Base-by-base conservation (phyloP, 2,797 vertebrate species). In the Brachyrhaphis roseni region DNA sequence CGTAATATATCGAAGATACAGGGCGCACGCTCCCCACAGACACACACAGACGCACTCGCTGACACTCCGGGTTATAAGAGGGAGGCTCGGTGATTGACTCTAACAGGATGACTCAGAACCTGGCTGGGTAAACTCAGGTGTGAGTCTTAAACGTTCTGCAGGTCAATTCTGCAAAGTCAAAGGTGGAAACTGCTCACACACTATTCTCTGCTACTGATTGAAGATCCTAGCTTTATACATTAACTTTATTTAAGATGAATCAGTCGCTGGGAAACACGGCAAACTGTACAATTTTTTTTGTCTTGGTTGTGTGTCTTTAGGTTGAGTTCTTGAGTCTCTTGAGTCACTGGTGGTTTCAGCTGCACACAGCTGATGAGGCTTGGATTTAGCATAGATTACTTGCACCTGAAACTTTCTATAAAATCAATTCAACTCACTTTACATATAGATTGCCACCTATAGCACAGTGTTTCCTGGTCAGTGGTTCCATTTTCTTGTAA, bases 1-100 rank as follows among this genome's bases (percentile, higher is more conserved):
- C 91, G 89, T 92, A 91, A 92, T 87, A 90, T 82, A 85, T 41
- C 72, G 86, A 88, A 90, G 86, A 91, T 79, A 82, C 86, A 86
- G 82, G 51, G 82, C 84, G 81, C 84, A 64, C 80, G 77, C 76
- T 53, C 74, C 80, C 15, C 59, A 20, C 74, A 36, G 55, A 28
- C 74, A 34, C 84, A 46, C 55, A 41, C 77, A 13, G 49, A 47
- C 36, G 62, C 75, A 34, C 47, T 6, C 80, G 57, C 64, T 26
- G 23, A 70, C 66, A 70, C 23, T n/a, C 66, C 39, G 49, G 68
- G 47, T 81, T 75, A 75, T 74, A 74, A 82, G 49, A 66, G 78
- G 76, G 74, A 74, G 82, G 86, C 85, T 81, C 2, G 8, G 64
- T 77, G 84, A 76, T 47, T 81, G 88, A 78, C 87, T 84, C 78